Conservation (phyloP, 2,888 invertebrate genomes). For the Phorcus lineatus region DNA sequence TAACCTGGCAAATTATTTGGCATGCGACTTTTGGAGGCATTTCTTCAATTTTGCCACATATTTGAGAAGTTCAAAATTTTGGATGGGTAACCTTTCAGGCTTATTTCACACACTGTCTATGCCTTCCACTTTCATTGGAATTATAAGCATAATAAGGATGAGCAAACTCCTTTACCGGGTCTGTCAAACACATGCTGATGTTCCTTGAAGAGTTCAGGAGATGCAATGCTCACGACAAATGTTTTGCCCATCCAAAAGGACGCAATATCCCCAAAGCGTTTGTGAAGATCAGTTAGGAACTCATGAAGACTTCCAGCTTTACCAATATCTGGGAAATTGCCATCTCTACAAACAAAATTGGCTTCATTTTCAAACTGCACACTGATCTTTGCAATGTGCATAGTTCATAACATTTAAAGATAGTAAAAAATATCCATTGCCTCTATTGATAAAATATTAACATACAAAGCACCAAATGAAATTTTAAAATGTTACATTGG, state of each 20-base stretch:
- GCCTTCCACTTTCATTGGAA: no score
- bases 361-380: not conserved
- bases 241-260: constrained; percentile 75
- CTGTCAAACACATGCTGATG: constrained; percentile 72
- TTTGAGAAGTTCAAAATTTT: no score
- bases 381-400: not conserved
- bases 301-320: constrained; percentile 75
- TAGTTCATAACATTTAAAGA: not conserved
- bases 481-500: no score
- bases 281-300: constrained; percentile 72
- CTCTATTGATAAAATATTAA: no score
- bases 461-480: no score
- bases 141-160: no score
- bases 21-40: no score
- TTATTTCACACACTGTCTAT: no score
- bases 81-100: no score
- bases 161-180: constrained; percentile 68
- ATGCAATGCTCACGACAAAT: constrained; percentile 73
- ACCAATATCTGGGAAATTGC: constrained; percentile 74
- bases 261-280: constrained; percentile 72
- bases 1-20: no score
- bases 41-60: no score
- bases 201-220: constrained; percentile 72
- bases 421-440: constrained; percentile 10
- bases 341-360: constrained; percentile 67